Base-by-base conservation (phyloP, 2,888 invertebrate species). In the Sarcophaga carnaria region DNA sequence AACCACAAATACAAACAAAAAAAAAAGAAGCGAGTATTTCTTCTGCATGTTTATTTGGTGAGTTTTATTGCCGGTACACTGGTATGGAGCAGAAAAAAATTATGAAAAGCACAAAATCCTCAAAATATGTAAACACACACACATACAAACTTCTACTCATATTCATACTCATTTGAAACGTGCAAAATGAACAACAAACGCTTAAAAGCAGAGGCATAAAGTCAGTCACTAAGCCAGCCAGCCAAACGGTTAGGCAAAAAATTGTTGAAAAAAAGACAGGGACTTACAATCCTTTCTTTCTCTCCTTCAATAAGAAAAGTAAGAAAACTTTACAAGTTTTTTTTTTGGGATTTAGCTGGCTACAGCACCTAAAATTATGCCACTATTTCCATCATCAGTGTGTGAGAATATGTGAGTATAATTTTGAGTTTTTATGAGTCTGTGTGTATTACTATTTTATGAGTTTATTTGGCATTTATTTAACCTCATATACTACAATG, bases 361-460 rank as follows among this genome's bases (percentile, higher is more conserved):
- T 59, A 27, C 64, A 81, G 75, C 77, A 83, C 83, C 77, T 70
- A 60, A 80, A 86, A 83, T 72, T 86, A 80, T 86, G 83, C 81
- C 87, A 81, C 78, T 49, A 75, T 69, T 63, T 62, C 47, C 25
- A 25, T 25, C 25, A 25, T 72, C 70, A 75, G 77, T 66, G 49
- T 70, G 71, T 72, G 54, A 17, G 5, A 4, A 1, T 54, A 17
- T 54, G 14, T 54, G 22, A 60, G 10, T 12, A 60, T 62, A 72
- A 49, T 63, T 83, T 63, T 60, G 14, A 60, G 69, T 62, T 80
- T 67, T 67, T 75, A 59, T 72, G 60, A 60, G 67, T 54, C 66
- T 67, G 67, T 78, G 72, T 78, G 67, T 78, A 66, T 76, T 80
- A 76, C 47, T 66, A 20, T 84, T 84, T 84, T 70, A 70, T 71